phyloP scores from a whole-genome alignment of 2,797 vertebrate species.

The Microhierax caerulescens region DNA sequence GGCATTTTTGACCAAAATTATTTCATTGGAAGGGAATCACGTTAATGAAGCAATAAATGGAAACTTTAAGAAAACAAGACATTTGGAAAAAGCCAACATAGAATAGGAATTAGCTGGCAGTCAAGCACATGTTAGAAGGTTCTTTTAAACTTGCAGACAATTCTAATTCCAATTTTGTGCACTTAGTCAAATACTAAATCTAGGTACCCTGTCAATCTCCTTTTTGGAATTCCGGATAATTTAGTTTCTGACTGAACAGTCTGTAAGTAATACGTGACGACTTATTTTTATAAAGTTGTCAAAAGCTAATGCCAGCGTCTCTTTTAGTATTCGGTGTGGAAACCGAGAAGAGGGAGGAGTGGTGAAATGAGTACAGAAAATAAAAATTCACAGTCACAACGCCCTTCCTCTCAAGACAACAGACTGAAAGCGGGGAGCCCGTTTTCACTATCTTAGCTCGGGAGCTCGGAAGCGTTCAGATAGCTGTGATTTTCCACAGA shows the following conservation, averaged over 20 bases:
- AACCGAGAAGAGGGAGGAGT: neutral
- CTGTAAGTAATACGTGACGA: neutral
- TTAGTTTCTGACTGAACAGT: neutral
- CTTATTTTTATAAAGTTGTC: neutral
- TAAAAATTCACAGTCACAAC: neutral
- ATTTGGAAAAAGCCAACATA: neutral
- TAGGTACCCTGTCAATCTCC: neutral
- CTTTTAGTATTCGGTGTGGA: neutral
- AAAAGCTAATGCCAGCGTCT: neutral
- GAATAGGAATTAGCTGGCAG: neutral
- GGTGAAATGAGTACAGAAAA: neutral
- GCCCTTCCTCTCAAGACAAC: neutral
- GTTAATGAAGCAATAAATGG: constrained; percentile 29
- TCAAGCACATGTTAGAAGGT: neutral
- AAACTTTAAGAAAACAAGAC: constrained; percentile 24
- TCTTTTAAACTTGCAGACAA: neutral
- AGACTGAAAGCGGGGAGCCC: neutral
- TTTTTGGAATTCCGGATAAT: neutral
- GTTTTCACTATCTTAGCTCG: neutral
- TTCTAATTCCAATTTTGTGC: constrained; percentile 25
- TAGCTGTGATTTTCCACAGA: neutral
- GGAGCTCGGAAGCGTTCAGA: neutral
- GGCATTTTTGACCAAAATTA: neutral
- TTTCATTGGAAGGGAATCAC: neutral
- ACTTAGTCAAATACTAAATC: neutral